These are phyloP conservation scores for Poeciliopsis paucimaculata DNA, from an alignment of 2,797 vertebrate species.

Conservation along the genomic window DNA sequence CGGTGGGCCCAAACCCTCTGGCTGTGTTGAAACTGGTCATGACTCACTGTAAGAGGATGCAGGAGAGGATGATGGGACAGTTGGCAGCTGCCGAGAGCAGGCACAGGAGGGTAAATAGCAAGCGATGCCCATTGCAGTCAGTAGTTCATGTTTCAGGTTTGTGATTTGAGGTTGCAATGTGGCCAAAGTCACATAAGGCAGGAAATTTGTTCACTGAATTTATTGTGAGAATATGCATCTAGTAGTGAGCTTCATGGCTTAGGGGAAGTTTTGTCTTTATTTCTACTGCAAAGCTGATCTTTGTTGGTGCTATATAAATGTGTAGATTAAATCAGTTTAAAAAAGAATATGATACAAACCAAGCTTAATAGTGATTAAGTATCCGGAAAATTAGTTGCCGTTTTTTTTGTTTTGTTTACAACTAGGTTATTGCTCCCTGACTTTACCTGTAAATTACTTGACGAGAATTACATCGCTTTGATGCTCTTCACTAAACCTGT, in stretches of 20 bases:
- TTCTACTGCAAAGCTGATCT: background rate
- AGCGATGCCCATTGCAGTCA: background rate
- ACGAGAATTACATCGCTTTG: background rate
- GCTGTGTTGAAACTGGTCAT: slow-evolving; percentile 94
- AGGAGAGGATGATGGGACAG: slow-evolving; percentile 96
- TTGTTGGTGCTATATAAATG: background rate
- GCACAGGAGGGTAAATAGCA: slow-evolving; percentile 87
- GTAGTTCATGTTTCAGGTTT: slow-evolving; percentile 9
- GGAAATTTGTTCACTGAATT: slow-evolving; percentile 45
- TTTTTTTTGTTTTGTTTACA: background rate
- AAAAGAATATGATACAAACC: background rate
- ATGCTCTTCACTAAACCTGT: too few relatives aligned
- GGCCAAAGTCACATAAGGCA: slow-evolving; percentile 15
- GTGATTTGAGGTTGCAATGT: background rate
- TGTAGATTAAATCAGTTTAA: background rate
- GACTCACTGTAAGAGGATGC: slow-evolving; percentile 97
- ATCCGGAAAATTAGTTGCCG: background rate
- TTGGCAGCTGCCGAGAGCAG: slow-evolving; percentile 91
- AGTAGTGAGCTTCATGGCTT: background rate
- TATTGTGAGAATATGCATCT: slow-evolving; percentile 14
- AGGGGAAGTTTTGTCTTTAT: background rate
- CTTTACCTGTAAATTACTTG: background rate
- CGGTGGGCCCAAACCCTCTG: slow-evolving; percentile 87
- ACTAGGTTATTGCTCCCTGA: background rate
- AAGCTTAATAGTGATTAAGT: background rate